These are phyloP conservation scores for Perizoma affinitatum DNA, from an alignment of 2,888 invertebrate genomes.

Conservation along the genomic window DNA sequence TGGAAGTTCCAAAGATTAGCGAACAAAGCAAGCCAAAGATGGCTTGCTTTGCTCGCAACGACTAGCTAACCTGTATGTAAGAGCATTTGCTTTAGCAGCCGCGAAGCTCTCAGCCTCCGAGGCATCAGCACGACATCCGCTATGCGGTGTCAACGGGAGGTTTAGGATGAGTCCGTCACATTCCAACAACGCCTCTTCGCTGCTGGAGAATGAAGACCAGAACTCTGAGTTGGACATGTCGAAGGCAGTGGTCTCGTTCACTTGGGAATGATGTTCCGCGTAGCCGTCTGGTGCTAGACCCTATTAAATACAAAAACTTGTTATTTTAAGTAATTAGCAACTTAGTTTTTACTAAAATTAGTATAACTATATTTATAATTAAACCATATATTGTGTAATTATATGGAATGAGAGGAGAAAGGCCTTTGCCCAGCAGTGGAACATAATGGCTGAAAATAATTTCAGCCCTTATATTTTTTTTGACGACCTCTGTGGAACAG, in stretches of 20 bases:
- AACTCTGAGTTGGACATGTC: conserved; percentile 91
- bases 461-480: too few relatives aligned
- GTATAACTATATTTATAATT: too few relatives aligned
- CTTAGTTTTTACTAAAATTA: too few relatives aligned
- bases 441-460: too few relatives aligned
- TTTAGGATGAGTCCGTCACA: conserved; percentile 90
- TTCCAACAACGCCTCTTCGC: conserved; percentile 89
- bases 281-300: conserved; percentile 85
- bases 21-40: not conserved
- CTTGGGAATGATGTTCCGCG: conserved; percentile 85
- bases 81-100: conserved; percentile 84
- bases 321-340: too few relatives aligned
- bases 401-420: too few relatives aligned
- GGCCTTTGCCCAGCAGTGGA: too few relatives aligned
- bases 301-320: conserved; percentile 48
- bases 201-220: conserved; percentile 92
- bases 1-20: too few relatives aligned
- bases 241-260: conserved; percentile 87
- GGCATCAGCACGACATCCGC: conserved; percentile 72
- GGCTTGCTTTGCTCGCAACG: too few relatives aligned
- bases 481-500: too few relatives aligned
- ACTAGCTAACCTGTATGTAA: conserved; percentile 86
- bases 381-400: too few relatives aligned
- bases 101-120: conserved; percentile 70
- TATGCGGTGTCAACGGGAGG: conserved; percentile 87